A percentile compares a stretch with the other conserved stretches of the same genome.
These are phyloP conservation scores for Baryphthengus martii DNA, from an alignment of 2,113 vertebrate species.

Conservation along the genomic window DNA sequence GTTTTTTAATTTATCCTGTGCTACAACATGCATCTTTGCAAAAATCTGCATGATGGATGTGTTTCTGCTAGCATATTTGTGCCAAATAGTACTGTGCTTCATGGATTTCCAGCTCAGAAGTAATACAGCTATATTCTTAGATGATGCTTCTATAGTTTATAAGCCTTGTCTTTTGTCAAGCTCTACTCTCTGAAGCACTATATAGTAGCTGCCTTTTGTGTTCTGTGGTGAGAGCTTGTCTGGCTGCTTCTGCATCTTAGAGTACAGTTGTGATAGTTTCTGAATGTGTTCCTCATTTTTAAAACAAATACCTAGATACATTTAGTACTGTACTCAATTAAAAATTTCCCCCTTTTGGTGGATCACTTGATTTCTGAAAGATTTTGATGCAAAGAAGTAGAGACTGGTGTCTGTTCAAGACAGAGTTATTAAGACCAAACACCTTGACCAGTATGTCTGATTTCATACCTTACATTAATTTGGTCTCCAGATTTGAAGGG, in stretches of 20 bases:
- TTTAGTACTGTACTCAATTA: neutral
- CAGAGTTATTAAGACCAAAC: neutral
- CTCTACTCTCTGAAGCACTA: neutral
- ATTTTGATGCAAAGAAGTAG: neutral
- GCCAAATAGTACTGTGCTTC: neutral
- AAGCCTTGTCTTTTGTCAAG: neutral
- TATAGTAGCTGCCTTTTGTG: neutral
- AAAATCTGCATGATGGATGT: neutral
- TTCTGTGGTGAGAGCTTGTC: neutral
- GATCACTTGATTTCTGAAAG: neutral
- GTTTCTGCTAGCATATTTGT: neutral
- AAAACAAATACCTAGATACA: neutral
- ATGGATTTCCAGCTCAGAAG: neutral
- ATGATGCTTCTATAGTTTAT: neutral
- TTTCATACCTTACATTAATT: neutral
- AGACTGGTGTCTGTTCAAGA: neutral
- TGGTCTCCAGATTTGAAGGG: neutral
- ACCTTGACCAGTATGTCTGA: neutral
- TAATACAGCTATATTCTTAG: neutral
- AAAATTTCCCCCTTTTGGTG: neutral
- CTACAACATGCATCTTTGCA: neutral
- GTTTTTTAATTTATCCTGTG: neutral
- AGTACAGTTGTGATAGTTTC: neutral
- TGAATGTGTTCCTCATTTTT: neutral
- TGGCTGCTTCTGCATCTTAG: neutral